Percentiles rank a stretch among this genome's conserved stretches.
Conservation (phyloP, 1,140 invertebrate genomes). For the Megalonaias nervosa region DNA sequence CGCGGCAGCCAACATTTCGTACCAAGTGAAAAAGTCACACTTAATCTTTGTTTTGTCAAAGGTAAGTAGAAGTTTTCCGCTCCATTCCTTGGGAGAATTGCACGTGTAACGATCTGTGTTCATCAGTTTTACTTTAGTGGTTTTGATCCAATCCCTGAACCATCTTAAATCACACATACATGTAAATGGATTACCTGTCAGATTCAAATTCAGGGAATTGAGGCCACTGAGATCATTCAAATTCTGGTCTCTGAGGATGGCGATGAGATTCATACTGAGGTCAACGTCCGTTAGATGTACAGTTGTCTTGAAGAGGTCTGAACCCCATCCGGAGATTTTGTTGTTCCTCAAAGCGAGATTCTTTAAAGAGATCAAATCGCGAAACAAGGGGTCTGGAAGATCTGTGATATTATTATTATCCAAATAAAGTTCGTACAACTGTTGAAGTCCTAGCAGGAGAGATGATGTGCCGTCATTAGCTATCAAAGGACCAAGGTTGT, state of each 20-base stretch:
- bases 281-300: conserved; percentile 32
- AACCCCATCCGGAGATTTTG: conserved; percentile 47
- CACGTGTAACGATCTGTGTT: conserved; percentile 40
- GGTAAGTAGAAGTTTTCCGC: conserved; percentile 39
- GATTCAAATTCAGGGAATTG: conserved; percentile 38
- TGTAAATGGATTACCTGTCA: conserved; percentile 51
- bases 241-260: conserved; percentile 43
- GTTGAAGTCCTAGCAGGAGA: conserved; percentile 38
- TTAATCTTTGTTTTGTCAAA: conserved; percentile 53
- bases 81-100: conserved; percentile 47
- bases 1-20: conserved; percentile 27
- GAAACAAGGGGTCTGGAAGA: conserved; percentile 40
- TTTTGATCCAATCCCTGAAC: conserved; percentile 57
- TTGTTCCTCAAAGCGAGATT: conserved; percentile 42
- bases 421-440: conserved; percentile 43
- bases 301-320: conserved; percentile 37
- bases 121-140: conserved; percentile 36
- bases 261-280: conserved; percentile 49
- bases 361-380: conserved; percentile 34
- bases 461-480: conserved; percentile 28
- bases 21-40: conserved; percentile 45
- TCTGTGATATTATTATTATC: conserved; percentile 40
- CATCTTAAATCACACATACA: conserved; percentile 58
- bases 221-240: conserved; percentile 35
- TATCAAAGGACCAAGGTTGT: conserved; percentile 42